Conservation (phyloP, 2,113 vertebrate species). For the Fregata magnificens region DNA sequence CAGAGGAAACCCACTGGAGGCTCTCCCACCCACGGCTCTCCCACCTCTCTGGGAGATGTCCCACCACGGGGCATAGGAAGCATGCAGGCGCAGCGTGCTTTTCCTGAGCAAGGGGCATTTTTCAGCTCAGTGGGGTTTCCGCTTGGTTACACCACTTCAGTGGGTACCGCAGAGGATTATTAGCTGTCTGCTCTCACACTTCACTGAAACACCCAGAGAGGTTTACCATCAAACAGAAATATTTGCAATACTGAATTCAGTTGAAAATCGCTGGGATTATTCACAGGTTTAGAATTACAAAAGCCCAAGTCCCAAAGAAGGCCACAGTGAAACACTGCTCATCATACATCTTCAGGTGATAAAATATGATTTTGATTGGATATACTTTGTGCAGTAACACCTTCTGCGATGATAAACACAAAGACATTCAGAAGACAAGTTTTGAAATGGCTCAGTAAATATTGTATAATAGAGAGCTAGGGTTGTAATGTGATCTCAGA, state of each 20-base stretch:
- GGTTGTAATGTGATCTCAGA: neutral
- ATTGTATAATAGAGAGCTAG: neutral
- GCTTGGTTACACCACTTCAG: neutral
- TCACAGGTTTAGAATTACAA: neutral
- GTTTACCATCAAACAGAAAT: neutral
- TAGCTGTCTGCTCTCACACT: neutral
- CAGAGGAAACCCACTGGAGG: neutral
- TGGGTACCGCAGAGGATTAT: neutral
- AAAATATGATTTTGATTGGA: neutral
- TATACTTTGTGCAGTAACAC: neutral
- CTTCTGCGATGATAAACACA: neutral
- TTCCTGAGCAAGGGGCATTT: neutral
- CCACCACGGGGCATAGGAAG: neutral
- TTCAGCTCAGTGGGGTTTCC: neutral
- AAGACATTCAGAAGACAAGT: neutral
- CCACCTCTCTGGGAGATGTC: neutral
- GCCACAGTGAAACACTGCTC: accelerated
- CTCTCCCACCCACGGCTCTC: neutral
- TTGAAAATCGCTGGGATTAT: neutral
- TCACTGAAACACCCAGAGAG: neutral
- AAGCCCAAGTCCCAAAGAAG: neutral
- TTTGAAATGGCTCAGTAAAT: neutral
- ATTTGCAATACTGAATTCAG: neutral
- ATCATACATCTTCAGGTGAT: neutral
- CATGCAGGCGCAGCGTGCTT: neutral